A percentile compares a stretch with the other conserved stretches of the same genome.
These are phyloP conservation scores for Ariopsis seemanni DNA, from an alignment of 2,113 vertebrate species.

Conservation along the genomic window DNA sequence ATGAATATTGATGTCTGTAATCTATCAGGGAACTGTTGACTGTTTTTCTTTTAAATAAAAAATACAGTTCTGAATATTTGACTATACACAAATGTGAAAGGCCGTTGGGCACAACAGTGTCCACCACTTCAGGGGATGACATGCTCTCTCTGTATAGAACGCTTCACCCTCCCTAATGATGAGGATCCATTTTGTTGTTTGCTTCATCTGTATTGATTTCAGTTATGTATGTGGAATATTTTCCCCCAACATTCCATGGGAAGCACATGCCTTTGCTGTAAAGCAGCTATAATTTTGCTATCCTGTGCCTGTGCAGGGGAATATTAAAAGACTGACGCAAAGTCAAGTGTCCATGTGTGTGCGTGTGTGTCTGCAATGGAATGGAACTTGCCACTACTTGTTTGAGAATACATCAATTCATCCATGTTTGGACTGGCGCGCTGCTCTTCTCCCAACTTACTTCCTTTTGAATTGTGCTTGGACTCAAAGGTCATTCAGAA, in stretches of 20 bases:
- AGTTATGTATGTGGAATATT: constrained; percentile 54
- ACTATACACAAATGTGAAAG: constrained; percentile 58
- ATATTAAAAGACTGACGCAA: constrained; percentile 47
- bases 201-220: constrained; percentile 49
- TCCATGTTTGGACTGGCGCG: constrained; percentile 46
- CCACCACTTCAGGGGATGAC: constrained; percentile 72
- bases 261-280: constrained; percentile 50
- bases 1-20: constrained; percentile 47
- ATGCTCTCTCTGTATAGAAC: constrained; percentile 65
- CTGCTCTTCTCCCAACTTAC: constrained; percentile 27
- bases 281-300: constrained; percentile 60
- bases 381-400: constrained; percentile 49
- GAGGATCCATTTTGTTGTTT: constrained; percentile 49
- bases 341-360: constrained; percentile 18
- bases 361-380: constrained; percentile 16
- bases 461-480: constrained; percentile 39
- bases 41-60: constrained; percentile 13
- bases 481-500: constrained; percentile 40
- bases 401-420: constrained; percentile 50
- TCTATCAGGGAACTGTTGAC: constrained; percentile 59
- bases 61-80: constrained; percentile 46
- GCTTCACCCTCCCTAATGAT: constrained; percentile 53
- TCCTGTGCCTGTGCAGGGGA: constrained; percentile 45
- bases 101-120: constrained; percentile 44
- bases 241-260: constrained; percentile 32